phyloP scores from a whole-genome alignment of 2,797 vertebrate species.

The Pipistrellus pipistrellus region DNA sequence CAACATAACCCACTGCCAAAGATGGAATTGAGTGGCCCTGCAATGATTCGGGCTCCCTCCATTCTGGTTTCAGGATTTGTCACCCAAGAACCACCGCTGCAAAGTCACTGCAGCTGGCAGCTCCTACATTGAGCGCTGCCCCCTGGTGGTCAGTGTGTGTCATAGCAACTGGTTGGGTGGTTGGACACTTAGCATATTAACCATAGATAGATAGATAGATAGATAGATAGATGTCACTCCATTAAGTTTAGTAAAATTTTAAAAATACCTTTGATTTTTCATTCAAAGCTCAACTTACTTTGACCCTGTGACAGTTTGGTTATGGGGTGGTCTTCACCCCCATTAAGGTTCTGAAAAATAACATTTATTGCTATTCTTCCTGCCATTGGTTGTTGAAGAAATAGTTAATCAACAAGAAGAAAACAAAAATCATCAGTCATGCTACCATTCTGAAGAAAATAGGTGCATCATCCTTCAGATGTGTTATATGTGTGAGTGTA shows the following conservation, averaged over 20 bases:
- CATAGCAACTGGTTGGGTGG: no score
- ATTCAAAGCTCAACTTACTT: neutral
- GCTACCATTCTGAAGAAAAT: neutral
- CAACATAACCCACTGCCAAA: no score
- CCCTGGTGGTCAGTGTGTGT: no score
- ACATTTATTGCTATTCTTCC: neutral
- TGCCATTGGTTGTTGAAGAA: conserved; percentile 33
- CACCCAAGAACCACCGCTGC: no score
- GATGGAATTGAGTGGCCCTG: no score
- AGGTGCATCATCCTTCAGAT: neutral
- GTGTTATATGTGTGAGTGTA: neutral
- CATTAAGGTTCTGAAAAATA: conserved; percentile 36
- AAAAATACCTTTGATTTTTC: conserved; percentile 35
- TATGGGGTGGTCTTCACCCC: neutral
- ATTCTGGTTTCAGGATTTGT: no score
- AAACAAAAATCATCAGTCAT: conserved; percentile 35
- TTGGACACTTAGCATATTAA: no score
- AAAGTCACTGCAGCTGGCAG: no score
- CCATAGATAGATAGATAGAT: no score
- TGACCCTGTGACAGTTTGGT: neutral
- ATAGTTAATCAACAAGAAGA: conserved; percentile 14
- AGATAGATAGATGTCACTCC: neutral
- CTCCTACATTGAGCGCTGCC: no score
- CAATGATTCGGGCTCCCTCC: no score
- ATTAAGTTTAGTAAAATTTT: neutral